A percentile compares a stretch with the other conserved stretches of the same genome.
Evolutionary conservation across 53 echinoderm and acorn worm species (phyloP).

Genomic region (Patiria pectinifera): DNA sequence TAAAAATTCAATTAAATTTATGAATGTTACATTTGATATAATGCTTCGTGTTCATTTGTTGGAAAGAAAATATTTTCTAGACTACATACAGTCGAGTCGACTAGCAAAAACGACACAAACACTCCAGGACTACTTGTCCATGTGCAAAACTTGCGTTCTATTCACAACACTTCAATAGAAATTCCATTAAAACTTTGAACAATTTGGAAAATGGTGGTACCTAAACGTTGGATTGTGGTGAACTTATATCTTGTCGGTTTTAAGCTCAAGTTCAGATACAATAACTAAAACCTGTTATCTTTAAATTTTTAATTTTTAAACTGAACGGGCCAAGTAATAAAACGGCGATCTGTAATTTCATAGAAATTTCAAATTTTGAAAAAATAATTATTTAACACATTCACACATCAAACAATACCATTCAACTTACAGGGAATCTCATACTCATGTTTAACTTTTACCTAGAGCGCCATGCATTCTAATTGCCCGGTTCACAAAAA

Average conservation of each 20-base stretch:
- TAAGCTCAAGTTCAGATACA: no score
- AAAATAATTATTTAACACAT: not conserved
- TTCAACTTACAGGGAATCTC: not conserved
- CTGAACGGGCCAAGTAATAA: not conserved
- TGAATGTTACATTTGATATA: not conserved
- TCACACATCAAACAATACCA: not conserved
- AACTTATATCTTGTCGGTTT: no score
- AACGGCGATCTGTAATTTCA: not conserved
- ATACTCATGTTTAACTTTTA: not conserved
- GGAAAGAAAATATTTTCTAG: not conserved
- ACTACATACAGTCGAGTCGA: no score
- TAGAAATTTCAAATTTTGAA: not conserved
- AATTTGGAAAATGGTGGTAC: not conserved
- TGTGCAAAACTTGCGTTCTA: not conserved
- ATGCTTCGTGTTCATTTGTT: not conserved
- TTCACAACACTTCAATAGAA: conserved; percentile 10
- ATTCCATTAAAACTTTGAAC: not conserved
- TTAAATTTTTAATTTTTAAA: not conserved
- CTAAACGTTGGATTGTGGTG: no score
- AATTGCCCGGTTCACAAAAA: not conserved
- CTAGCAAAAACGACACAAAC: not conserved
- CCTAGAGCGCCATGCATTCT: not conserved
- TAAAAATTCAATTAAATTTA: not conserved
- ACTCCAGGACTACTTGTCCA: not conserved
- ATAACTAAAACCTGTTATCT: not conserved